These are phyloP conservation scores for Tachystola acroxantha DNA, from an alignment of 2,888 invertebrate genomes.

Conservation along the genomic window DNA sequence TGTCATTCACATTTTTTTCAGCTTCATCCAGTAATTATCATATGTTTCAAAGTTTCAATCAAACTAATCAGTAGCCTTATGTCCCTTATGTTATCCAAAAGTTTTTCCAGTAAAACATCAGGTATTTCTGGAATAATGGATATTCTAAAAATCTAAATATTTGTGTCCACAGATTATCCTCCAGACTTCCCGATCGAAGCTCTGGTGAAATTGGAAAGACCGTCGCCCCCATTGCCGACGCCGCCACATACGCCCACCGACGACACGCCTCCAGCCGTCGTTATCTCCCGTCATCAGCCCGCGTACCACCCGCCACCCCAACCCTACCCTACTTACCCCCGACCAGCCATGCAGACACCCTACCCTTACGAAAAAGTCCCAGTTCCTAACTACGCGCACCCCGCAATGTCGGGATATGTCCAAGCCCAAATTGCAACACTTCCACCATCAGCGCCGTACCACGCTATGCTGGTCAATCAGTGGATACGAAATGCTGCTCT, in stretches of 20 bases:
- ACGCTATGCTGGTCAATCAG: slow-evolving; percentile 83
- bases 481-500: slow-evolving; percentile 86
- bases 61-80: no score
- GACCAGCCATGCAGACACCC: slow-evolving; percentile 53
- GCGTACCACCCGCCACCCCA: slow-evolving; percentile 49
- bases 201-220: slow-evolving; percentile 78
- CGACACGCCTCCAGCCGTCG: slow-evolving; percentile 71
- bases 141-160: background rate
- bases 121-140: no score
- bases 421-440: slow-evolving; percentile 67
- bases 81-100: no score
- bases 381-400: slow-evolving; percentile 50
- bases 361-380: slow-evolving; percentile 63
- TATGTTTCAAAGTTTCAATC: no score
- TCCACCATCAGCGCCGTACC: slow-evolving; percentile 69
- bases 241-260: slow-evolving; percentile 87
- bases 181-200: slow-evolving; percentile 79
- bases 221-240: slow-evolving; percentile 81
- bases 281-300: slow-evolving; percentile 60
- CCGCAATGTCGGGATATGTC: slow-evolving; percentile 62
- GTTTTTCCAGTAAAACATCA: no score
- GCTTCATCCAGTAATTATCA: no score
- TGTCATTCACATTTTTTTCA: no score
- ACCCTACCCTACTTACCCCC: slow-evolving; percentile 55
- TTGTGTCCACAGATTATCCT: slow-evolving; percentile 68